Base-by-base conservation (phyloP, 2,113 vertebrate species). In the Xiphophorus maculatus region DNA sequence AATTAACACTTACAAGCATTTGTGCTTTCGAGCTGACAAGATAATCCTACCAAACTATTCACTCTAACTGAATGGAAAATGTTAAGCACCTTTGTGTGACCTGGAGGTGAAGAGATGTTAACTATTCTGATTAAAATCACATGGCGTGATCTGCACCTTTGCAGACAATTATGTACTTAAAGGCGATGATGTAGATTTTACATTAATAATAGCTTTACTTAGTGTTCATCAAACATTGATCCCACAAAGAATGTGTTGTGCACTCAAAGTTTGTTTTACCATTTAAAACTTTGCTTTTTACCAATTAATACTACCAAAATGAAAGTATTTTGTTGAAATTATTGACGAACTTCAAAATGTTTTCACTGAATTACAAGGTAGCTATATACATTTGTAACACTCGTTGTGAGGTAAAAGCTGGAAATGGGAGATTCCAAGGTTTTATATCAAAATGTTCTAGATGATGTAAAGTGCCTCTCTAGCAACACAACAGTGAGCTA, bases 181-280 rank as follows among this genome's bases (percentile, higher is more conserved):
- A 14, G 3, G n/a, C 22, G 2, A 15, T 42, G 25, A 40, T 66
- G 13, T 5, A 42, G 35, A 12, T 42, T 66, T 66, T 42, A 66
- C 40, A 66, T 66, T 66, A 66, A 40, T 66, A 42, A 66, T 42
- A 4, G 35, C 35, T 27, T 42, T 66, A 37, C 35, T 66, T 37
- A 14, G n/a, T 42, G 35, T 19, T 28, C 65, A 66, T 42, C 7
- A 66, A 66, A 42, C 5, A 66, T 66, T 66, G 12, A 66, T 66
- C n/a, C 48, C 48, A 19, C 19, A 51, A 51, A 25, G 48, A 19
- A 51, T 27, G 27, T 19, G 29, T 63, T 17, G 15, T 63, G 8
- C 29, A 7, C 62, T 63, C 62, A 30, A 32, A 63, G 28, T 42
- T 63, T 29, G 29, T 63, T 14, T 22, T 6, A 19, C 44, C 19